phyloP scores from a whole-genome alignment of 2,888 invertebrate genomes.

The Hydropsyche betteni region DNA sequence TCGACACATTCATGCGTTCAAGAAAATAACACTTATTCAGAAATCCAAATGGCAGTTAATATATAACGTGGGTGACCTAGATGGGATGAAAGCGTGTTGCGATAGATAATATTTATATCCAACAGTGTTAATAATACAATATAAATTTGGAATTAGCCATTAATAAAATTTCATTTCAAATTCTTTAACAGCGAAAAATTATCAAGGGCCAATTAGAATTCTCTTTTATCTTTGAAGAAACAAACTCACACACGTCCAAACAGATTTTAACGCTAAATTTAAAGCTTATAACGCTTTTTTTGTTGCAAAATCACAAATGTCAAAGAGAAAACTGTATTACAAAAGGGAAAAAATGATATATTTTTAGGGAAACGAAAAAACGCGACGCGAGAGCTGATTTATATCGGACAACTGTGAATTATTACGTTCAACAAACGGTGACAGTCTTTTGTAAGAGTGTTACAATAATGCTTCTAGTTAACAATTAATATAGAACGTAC shows the following conservation, averaged over 20 bases:
- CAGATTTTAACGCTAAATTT: too few relatives aligned
- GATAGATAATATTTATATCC: background rate
- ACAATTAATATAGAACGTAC: conserved; percentile 46
- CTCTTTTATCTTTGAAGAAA: background rate
- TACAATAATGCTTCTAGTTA: conserved; percentile 49
- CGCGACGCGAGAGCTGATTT: conserved; percentile 7
- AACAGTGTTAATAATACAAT: conserved; percentile 2
- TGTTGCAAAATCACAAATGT: too few relatives aligned
- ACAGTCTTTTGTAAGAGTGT: conserved; percentile 51
- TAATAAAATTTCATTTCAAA: conserved; percentile 48
- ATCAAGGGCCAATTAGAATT: conserved; percentile 51
- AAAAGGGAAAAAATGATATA: too few relatives aligned
- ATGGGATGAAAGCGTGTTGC: conserved; percentile 42
- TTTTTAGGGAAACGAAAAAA: background rate
- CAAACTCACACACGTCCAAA: too few relatives aligned
- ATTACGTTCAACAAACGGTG: conserved; percentile 49
- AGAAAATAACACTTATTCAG: conserved; percentile 26
- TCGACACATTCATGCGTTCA: conserved; percentile 33
- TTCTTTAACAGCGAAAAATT: conserved; percentile 45
- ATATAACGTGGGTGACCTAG: conserved; percentile 9
- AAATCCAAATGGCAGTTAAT: conserved; percentile 15
- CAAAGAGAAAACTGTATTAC: too few relatives aligned
- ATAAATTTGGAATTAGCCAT: conserved; percentile 49
- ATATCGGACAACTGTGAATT: conserved; percentile 37
- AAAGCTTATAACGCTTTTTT: too few relatives aligned